phyloP scores from a whole-genome alignment of 2,888 invertebrate species.

The Lutraria lutraria region DNA sequence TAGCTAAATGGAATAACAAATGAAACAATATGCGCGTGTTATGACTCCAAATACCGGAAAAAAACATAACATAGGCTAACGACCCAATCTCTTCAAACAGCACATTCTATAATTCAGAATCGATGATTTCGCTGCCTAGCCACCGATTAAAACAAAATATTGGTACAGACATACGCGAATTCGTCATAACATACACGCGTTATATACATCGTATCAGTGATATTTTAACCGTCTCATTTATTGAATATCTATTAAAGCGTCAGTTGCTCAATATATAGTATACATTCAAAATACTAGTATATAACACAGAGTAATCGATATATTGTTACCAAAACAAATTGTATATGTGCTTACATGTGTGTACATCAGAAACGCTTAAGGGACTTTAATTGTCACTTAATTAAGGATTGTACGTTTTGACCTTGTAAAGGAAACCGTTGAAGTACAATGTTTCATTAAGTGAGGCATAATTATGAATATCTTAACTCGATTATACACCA shows the following conservation, averaged over 20 bases:
- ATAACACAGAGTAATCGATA: too few species aligned
- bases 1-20: background rate
- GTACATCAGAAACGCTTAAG: too few species aligned
- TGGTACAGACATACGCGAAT: background rate
- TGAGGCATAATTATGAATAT: too few species aligned
- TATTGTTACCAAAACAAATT: too few species aligned
- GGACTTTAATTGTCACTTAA: too few species aligned
- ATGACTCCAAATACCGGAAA: slow-evolving; percentile 7
- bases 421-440: too few species aligned
- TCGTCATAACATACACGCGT: background rate
- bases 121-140: slow-evolving; percentile 9
- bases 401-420: too few species aligned
- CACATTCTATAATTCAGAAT: background rate
- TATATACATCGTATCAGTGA: background rate
- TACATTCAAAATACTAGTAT: too few species aligned
- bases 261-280: background rate
- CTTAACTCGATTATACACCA: too few species aligned
- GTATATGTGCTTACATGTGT: too few species aligned
- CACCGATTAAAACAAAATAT: slow-evolving; percentile 9
- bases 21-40: background rate
- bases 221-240: background rate
- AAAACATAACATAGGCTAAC: background rate
- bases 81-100: background rate
- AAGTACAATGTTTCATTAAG: too few species aligned
- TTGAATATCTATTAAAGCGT: background rate